phyloP scores from a whole-genome alignment of 1,140 invertebrate species.

The Metopolophium dirhodum region DNA sequence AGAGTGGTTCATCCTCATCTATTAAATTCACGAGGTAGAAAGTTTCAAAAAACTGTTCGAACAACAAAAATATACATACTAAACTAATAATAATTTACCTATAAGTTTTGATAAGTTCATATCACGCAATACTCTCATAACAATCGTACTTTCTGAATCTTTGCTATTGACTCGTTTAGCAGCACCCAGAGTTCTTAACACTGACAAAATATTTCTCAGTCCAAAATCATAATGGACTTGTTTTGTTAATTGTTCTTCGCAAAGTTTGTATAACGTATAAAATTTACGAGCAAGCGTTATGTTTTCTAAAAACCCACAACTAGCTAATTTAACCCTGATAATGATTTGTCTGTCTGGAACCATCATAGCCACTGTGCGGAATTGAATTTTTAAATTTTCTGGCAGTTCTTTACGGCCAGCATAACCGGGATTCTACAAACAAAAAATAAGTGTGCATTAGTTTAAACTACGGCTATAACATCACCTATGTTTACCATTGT shows the following conservation, averaged over 20 bases:
- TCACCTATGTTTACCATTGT: conserved; percentile 78
- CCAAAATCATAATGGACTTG: conserved; percentile 99
- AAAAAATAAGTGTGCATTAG: conserved; percentile 25
- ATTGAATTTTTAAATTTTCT: conserved; percentile 97
- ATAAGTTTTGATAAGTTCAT: conserved; percentile 98
- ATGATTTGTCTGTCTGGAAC: conserved; percentile 97
- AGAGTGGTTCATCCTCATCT: conserved; percentile 96
- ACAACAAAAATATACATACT: not conserved
- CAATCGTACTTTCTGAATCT: conserved; percentile 93
- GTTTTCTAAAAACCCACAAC: conserved; percentile 95
- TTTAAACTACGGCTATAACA: not conserved
- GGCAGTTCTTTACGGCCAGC: conserved; percentile 94
- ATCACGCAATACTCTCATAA: conserved; percentile 93
- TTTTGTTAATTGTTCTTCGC: conserved; percentile 96
- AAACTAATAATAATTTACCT: conserved; percentile 61
- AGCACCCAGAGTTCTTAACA: conserved; percentile 88
- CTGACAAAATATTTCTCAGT: conserved; percentile 92
- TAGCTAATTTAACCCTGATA: conserved; percentile 93
- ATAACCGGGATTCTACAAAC: conserved; percentile 89
- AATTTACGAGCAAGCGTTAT: conserved; percentile 94
- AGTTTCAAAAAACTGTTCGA: not conserved
- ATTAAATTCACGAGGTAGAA: conserved; percentile 50
- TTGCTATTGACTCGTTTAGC: conserved; percentile 87
- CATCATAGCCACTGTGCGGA: conserved; percentile 98
- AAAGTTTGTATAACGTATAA: conserved; percentile 95